Evolutionary conservation across 2,797 vertebrate species (phyloP), one percentile per base, ranked within the genome.

Genomic region (Notolepis coatsorum): DNA sequence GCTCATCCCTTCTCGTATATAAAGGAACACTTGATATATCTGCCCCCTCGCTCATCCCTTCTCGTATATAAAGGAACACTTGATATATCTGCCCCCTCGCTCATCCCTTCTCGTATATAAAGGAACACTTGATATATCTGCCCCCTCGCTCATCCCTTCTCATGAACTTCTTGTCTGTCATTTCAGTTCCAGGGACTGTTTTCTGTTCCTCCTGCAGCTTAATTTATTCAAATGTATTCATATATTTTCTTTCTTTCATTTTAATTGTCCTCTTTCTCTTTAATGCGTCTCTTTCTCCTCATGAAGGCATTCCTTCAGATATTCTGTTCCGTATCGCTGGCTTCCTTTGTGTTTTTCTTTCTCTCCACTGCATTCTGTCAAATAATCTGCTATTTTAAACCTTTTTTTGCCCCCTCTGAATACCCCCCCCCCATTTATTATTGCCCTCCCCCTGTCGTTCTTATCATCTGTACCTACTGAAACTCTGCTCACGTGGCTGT

Each of bases 241-340:
- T 70, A 64, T 42, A 8, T 61, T 68, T 71, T 60, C 47, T 56
- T 45, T 75, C 43, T 66, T 5, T 33, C 27, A 33, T 23, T 18
- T 41, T 41, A 25, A 24, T 8, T 12, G 28, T 7, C 5, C 17
- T n/a, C 7, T 33, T 20, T 5, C n/a, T 3, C 80, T 79, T 79
- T 66, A 78, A 72, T 50, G 54, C 65, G 74, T 65, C 53, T 55
- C 65, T 69, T 51, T 39, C 61, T 56, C 55, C 58, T 53, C 31
- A 1, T 54, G 51, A 45, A 50, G 3, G 37, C 35, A 43, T 9
- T 43, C 49, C 35, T 64, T 33, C 20, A 6, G 20, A 21, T 1
- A 45, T 62, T 0, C 48, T 73, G 43, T 46, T 3, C 5, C 7
- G 12, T 33, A 13, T 12, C 27, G 21, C 43, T 46, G 49, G n/a